Base-by-base conservation (phyloP, 2,888 invertebrate species). In the Ditylenchus weischeri region DNA sequence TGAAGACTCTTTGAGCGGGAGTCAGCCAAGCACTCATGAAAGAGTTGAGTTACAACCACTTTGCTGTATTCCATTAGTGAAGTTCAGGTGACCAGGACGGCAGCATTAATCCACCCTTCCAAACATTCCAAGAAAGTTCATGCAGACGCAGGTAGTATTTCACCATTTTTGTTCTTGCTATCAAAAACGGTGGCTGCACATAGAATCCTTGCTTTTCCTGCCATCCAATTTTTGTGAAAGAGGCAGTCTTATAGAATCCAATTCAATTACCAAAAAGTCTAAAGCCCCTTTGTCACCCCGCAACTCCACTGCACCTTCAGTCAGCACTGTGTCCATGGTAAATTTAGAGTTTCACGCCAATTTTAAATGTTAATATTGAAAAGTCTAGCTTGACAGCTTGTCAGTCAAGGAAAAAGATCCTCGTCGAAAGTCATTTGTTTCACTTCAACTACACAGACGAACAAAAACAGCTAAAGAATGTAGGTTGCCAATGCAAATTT, bases 231-330 rank as follows among this genome's bases (percentile, higher is more conserved):
- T 69, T 65, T 71, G 60, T 50, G 73, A 73, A 54, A 67, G 73
- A 2, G 70, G 70, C 18, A 76, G 75, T 62, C 66, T 73, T 2
- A 29, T 29, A 29, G 29, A 29, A 29, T 29, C 29, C 29, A 29
- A 29, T 29, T 29, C 29, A 29, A 29, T 29, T 4, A 29, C 5
- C 29, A 29, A 29, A 29, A 29, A 19, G n/a, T 66, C 59, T 49
- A 81, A 81, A 65, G 75, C 76, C 15, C 81, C 81, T 10, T 68
- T 81, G 49, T 79, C 79, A 6, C 81, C 81, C n/a, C 75, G 79
- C 74, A 78, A 82, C 73, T 79, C 83, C 66, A 76, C 83, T 68
- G 79, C 80, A 36, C 76, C 78, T 8, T 78, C 80, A 58, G 76
- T 78, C 21, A 79, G 79, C 43, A 80, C 79, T 11, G 78, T 74